Evolutionary conservation across 2,888 invertebrate species (phyloP).

Genomic region (Drosophila conformis): DNA sequence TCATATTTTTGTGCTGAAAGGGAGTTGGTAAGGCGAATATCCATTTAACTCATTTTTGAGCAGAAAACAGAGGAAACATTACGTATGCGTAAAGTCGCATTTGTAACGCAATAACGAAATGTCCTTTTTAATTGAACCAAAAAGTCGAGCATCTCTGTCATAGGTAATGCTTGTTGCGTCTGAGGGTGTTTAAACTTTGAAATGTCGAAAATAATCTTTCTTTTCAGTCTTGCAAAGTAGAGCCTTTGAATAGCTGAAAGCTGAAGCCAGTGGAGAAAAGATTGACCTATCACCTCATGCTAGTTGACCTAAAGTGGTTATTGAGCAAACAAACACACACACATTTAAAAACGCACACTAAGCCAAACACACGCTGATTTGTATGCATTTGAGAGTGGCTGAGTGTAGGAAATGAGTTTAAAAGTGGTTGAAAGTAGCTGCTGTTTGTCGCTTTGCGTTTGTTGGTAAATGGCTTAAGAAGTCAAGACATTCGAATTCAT

Average conservation of each 20-base stretch:
- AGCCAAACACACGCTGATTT: constrained; percentile 30
- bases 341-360: constrained; percentile 1
- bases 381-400: constrained; percentile 65
- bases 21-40: neutral
- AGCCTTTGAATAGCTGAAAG: constrained; percentile 35
- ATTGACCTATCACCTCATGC: constrained; percentile 33
- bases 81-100: neutral
- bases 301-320: constrained; percentile 41
- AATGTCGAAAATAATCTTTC: neutral
- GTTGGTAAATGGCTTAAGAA: constrained; percentile 69
- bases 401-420: constrained; percentile 76
- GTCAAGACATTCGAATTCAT: constrained; percentile 57
- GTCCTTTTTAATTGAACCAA: neutral
- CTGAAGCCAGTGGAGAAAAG: constrained; percentile 31
- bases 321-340: constrained; percentile 45
- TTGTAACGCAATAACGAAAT: neutral
- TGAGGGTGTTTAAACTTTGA: neutral
- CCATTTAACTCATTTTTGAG: neutral
- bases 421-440: constrained; percentile 75
- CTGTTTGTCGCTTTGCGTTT: constrained; percentile 44
- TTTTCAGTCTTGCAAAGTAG: constrained; percentile 12
- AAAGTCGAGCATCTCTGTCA: neutral
- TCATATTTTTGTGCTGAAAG: neutral
- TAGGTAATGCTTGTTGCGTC: neutral
- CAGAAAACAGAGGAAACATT: neutral